phyloP scores from a whole-genome alignment of 2,113 vertebrate species.

The Zootoca vivipara region DNA sequence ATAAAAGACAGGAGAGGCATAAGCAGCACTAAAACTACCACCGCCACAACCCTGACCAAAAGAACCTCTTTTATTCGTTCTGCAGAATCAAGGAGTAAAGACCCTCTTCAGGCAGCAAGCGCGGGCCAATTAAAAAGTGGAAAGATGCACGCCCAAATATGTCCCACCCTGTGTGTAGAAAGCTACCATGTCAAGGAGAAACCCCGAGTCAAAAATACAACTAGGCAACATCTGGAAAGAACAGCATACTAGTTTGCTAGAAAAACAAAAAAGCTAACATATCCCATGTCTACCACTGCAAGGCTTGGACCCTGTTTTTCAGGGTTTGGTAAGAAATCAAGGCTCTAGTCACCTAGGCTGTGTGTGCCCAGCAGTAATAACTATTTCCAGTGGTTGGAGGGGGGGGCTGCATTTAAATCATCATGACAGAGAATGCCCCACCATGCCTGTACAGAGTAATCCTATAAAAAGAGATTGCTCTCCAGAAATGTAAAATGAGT shows the following conservation, averaged over 20 bases:
- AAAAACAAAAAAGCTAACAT: not conserved
- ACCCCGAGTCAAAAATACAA: not conserved
- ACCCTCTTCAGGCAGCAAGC: not conserved
- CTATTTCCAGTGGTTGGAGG: not conserved
- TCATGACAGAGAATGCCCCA: not conserved
- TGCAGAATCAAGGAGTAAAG: not conserved
- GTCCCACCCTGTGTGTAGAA: not conserved
- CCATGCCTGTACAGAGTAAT: not conserved
- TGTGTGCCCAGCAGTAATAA: too few species aligned
- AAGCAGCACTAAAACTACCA: too few species aligned
- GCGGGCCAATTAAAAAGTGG: not conserved
- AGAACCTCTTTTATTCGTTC: not conserved
- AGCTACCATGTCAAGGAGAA: not conserved
- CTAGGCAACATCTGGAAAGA: not conserved
- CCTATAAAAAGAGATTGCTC: not conserved
- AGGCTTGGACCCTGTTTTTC: not conserved
- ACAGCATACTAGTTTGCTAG: not conserved
- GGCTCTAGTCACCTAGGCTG: not conserved
- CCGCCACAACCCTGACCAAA: too few species aligned
- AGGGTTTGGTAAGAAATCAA: not conserved
- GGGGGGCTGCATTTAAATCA: too few species aligned
- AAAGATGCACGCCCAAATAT: not conserved
- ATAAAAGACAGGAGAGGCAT: not conserved
- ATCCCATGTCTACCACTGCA: not conserved
- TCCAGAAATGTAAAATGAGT: not conserved